Evolutionary conservation across 2,888 invertebrate species (phyloP), one percentile per base, ranked within the genome.

Genomic region (Helobdella robusta): DNA sequence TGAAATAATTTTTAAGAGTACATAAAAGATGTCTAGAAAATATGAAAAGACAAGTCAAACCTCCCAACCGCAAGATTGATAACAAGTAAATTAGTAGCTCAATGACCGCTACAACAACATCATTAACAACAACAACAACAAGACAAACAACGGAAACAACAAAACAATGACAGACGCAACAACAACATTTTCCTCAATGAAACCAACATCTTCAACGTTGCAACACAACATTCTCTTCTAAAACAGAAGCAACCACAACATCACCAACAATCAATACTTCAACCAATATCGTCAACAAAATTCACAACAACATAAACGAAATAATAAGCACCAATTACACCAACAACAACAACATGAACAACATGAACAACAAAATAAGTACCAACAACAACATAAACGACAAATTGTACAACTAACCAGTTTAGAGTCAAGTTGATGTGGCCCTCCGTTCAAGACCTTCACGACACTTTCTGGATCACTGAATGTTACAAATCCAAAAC

Each of bases 401-500:
- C n/a, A n/a, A n/a, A n/a, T n/a, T n/a, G n/a, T 15, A 11, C 25
- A 34, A 36, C 62, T 46, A 15, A 95, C 95, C 91, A 94, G 94
- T 87, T 97, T 97, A 81, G 94, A 93, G 84, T 98, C 97, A 84
- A 98, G 86, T 85, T 95, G 94, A 84, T 98, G 98, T 82, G 90
- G 91, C 83, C 90, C 89, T 85, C 91, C 90, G 81, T 90, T 89
- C 85, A 98, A 87, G 82, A 98, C 95, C 86, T 95, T 94, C 85
- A 97, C 95, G 85, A 97, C 94, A 84, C 92, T 89, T 83, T 89
- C 86, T 79, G 95, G 89, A 84, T 97, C 95, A 83, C 89, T 89
- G 84, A 95, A 98, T 82, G 97, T 98, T 84, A 98, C 93, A 86
- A 98, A 98, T 80, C 98, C 98, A 82, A 98, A 98, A 80, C 97